Percentiles rank a stretch among this genome's conserved stretches.
These are phyloP conservation scores for Halcyon smyrnensis DNA, from an alignment of 2,797 vertebrate species.

Conservation along the genomic window DNA sequence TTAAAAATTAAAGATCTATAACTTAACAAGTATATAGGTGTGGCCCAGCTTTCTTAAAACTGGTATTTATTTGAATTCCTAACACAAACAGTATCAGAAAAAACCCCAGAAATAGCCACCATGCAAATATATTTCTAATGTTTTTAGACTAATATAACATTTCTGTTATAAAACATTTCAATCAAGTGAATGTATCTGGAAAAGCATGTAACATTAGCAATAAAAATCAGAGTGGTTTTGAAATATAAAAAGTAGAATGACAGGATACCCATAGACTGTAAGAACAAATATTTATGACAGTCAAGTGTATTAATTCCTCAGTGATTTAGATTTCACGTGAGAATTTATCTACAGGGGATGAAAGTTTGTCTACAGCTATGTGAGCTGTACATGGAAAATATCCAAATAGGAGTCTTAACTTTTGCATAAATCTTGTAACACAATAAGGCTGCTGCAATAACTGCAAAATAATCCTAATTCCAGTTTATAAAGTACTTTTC, in stretches of 20 bases:
- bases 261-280: not conserved
- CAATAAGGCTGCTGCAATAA: not conserved
- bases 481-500: not conserved
- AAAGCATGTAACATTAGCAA: not conserved
- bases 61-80: not conserved
- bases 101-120: not conserved
- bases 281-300: not conserved
- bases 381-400: not conserved
- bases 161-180: not conserved
- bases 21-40: not conserved
- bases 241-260: not conserved
- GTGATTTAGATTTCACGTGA: not conserved
- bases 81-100: not conserved
- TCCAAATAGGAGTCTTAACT: not conserved
- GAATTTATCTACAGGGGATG: not conserved
- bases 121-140: not conserved
- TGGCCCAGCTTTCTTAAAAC: not conserved
- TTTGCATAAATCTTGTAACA: not conserved
- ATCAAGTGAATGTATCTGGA: not conserved
- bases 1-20: not conserved
- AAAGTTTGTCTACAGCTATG: not conserved
- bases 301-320: not conserved
- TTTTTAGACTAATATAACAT: not conserved
- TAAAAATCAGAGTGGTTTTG: not conserved
- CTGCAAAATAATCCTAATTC: not conserved